Base-by-base conservation (phyloP, 1,140 invertebrate species). In the Magallana angulata region DNA sequence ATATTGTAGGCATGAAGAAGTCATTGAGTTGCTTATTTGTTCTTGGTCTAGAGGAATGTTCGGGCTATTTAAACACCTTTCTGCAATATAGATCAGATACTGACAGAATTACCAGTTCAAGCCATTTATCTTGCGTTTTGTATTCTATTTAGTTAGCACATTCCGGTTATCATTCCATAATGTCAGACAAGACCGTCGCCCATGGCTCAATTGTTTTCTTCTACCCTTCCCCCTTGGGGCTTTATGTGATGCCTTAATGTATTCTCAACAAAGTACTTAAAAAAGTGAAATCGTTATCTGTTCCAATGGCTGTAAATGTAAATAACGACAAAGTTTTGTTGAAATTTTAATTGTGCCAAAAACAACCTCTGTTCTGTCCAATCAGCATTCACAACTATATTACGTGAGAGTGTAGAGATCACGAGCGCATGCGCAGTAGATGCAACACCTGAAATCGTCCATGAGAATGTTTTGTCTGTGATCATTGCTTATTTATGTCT, bases 401-500 rank as follows among this genome's bases (percentile, higher is more conserved):
- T 12, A 24, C 68, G 68, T 76, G 68, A 76, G 68, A 76, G 68
- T 30, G 24, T 8, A 30, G 9, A 76, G 8, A 30, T 76, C 68
- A 76, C 68, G 68, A 76, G 68, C 24, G 68, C 68, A 76, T 64
- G 36, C 36, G 36, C 36, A 48, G 8, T 76, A 76, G 68, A 18
- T 76, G 68, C 14, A 76, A 30, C 68, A 76, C 68, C 24, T 11
- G 68, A 76, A 76, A 30, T 76, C 68, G 68, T 76, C 68, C 68
- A 76, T 76, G 9, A 76, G 36, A 76, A 76, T 8, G 36, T 30
- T 9, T 48, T 76, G 68, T 76, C 68, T 76, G 68, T 76, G 68
- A 76, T 76, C 68, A 76, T 76, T 30, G 68, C 68, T 76, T 76
- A 76, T 76, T 76, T 76, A 76, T 76, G 68, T 76, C 68, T 76